Evolutionary conservation across 1,140 invertebrate genomes (phyloP).

Genomic region (Lanistes nyassanus): DNA sequence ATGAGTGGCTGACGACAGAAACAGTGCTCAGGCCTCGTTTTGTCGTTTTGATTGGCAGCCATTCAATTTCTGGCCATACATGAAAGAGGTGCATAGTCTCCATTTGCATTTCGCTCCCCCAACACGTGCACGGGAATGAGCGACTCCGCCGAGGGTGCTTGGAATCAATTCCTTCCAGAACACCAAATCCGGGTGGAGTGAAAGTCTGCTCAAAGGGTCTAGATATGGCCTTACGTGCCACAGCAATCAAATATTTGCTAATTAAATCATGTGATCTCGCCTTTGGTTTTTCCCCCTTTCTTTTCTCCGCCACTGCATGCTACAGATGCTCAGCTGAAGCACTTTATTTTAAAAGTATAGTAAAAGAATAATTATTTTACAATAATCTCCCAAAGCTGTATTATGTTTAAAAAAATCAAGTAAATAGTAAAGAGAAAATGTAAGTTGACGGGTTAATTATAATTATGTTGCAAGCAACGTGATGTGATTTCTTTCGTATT

Average conservation of each 20-base stretch:
- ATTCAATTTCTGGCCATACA: conserved; percentile 27
- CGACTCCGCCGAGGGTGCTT: background rate
- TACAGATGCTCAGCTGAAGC: too few species aligned
- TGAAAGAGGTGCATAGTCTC: conserved; percentile 18
- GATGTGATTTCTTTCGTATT: too few species aligned
- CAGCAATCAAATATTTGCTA: conserved; percentile 27
- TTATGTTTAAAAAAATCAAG: too few species aligned
- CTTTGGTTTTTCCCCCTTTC: too few species aligned
- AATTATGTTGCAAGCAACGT: too few species aligned
- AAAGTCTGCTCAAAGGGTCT: conserved; percentile 7
- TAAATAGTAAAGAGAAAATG: too few species aligned
- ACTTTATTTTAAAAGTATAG: too few species aligned
- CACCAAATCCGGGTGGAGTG: background rate
- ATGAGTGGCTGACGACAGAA: conserved; percentile 14
- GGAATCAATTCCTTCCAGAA: background rate
- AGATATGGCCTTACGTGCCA: conserved; percentile 4
- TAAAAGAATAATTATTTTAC: too few species aligned
- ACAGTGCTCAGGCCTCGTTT: conserved; percentile 17
- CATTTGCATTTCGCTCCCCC: conserved; percentile 22
- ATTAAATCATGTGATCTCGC: conserved; percentile 7
- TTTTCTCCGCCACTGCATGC: too few species aligned
- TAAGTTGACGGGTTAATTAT: too few species aligned
- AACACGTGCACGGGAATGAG: conserved; percentile 21
- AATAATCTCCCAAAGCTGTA: too few species aligned
- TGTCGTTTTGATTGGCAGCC: conserved; percentile 19